Evolutionary conservation across 2,888 invertebrate genomes (phyloP).

Genomic region (Siphlonurus alternatus): DNA sequence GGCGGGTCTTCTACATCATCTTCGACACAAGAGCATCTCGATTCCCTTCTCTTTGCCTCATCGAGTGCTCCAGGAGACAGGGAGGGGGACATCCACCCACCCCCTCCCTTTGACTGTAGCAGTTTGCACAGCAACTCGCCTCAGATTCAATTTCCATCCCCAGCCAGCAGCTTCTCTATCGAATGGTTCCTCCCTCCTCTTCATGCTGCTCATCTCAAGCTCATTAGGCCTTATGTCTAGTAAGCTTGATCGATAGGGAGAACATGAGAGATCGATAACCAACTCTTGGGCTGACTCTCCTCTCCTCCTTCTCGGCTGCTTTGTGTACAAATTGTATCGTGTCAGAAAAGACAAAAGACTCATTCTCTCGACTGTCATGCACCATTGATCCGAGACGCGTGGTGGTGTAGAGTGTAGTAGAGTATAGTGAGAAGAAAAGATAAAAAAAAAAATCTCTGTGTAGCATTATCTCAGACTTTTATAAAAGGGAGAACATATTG

Average conservation of each 20-base stretch:
- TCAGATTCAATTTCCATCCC: not conserved
- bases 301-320: too few species aligned
- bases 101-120: not conserved
- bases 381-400: conserved; percentile 1
- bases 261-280: not conserved
- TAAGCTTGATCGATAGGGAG: not conserved
- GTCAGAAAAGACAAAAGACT: conserved; percentile 1
- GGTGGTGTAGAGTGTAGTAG: too few species aligned
- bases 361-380: not conserved
- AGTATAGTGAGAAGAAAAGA: too few species aligned
- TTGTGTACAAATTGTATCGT: not conserved
- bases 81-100: too few species aligned
- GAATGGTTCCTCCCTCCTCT: not conserved
- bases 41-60: not conserved
- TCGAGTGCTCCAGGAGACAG: not conserved
- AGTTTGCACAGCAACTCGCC: not conserved
- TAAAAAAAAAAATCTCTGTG: too few species aligned
- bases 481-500: not conserved
- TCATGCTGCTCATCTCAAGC: not conserved
- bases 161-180: too few species aligned
- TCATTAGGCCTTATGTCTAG: not conserved
- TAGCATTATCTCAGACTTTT: too few species aligned
- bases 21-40: not conserved
- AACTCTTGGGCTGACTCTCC: not conserved
- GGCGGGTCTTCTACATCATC: not conserved